phyloP scores from a whole-genome alignment of 1,140 invertebrate genomes.

The Drosophila melanogaster region Release_6_plus_ISO1_MT NT_037436.4:21781501-21782000 shows the following conservation, averaged over 20 bases:
- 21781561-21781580: conserved; percentile 18
- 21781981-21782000: not conserved
- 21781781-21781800: not conserved
- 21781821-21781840: conserved; percentile 69
- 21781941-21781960: conserved; percentile 79
- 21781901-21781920: conserved; percentile 59
- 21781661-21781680: conserved; percentile 45
- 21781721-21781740: conserved; percentile 80
- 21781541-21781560: conserved; percentile 4
- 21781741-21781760: conserved; percentile 74
- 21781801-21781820: conserved; percentile 27
- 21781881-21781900: conserved; percentile 6
- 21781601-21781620: conserved; percentile 18
- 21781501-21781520: conserved; percentile 4
- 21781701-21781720: conserved; percentile 76
- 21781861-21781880: conserved; percentile 41
- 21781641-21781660: not conserved
- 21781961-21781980: conserved; percentile 58
- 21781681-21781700: conserved; percentile 80
- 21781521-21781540: conserved; percentile 11
- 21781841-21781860: conserved; percentile 78
- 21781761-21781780: conserved; percentile 33
- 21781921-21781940: conserved; percentile 69
- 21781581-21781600: conserved; percentile 3
- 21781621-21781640: conserved; percentile 8